Conservation (phyloP, 2,797 vertebrate genomes). For the Lepidocolaptes lacrymiger region DNA sequence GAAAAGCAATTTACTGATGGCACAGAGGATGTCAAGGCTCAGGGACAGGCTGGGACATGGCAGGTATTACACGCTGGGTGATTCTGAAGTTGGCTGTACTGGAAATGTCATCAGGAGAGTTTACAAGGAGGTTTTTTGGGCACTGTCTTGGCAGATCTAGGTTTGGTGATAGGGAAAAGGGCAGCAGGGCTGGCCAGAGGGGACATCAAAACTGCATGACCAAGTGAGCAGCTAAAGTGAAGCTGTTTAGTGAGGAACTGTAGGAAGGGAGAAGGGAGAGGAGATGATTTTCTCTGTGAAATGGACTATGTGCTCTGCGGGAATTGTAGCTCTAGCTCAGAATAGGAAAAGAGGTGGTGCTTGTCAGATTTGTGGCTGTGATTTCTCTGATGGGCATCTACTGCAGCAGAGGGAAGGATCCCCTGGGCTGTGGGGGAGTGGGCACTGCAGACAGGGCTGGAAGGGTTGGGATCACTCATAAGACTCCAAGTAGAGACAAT, state of each 20-base stretch:
- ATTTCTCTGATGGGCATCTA: neutral
- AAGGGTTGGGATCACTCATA: neutral
- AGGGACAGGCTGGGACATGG: neutral
- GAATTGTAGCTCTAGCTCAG: neutral
- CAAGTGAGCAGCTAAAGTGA: neutral
- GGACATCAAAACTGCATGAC: neutral
- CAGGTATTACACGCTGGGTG: neutral
- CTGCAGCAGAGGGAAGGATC: neutral
- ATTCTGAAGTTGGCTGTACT: neutral
- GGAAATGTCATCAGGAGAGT: neutral
- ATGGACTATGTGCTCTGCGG: neutral
- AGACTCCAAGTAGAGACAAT: neutral
- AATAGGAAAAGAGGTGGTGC: neutral
- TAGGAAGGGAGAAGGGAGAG: neutral
- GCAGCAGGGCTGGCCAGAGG: neutral
- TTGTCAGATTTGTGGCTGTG: neutral
- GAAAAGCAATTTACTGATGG: neutral
- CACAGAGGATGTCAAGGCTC: neutral
- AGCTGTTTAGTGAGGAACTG: neutral
- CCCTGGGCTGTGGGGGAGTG: neutral
- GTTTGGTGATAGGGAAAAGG: neutral
- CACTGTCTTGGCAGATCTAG: neutral
- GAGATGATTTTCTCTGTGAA: neutral
- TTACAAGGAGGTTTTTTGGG: neutral
- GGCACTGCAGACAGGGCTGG: neutral